Evolutionary conservation across 2,888 invertebrate species (phyloP).

Genomic region (Scaptomyza tumidula): DNA sequence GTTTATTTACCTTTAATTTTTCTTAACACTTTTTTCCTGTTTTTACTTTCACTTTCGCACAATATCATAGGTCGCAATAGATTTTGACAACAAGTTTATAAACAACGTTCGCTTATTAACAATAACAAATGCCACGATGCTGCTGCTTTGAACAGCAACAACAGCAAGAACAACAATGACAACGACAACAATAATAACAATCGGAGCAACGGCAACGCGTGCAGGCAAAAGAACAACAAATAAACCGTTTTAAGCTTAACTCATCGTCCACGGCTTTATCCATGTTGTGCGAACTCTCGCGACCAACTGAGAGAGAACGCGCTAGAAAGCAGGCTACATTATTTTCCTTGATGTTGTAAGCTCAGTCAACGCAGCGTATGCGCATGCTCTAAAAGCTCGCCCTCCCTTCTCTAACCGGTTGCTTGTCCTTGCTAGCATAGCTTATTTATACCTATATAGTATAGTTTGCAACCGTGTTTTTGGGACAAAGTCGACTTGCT

Average conservation of each 20-base stretch:
- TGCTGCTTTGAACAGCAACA: slow-evolving; percentile 29
- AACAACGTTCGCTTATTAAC: slow-evolving; percentile 16
- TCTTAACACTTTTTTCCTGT: background rate
- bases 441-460: slow-evolving; percentile 36
- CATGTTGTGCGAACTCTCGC: slow-evolving; percentile 60
- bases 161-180: slow-evolving; percentile 6
- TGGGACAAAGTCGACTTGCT: slow-evolving; percentile 40
- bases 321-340: slow-evolving; percentile 45
- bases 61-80: slow-evolving; percentile 33
- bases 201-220: slow-evolving; percentile 28
- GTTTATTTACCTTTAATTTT: slow-evolving; percentile 14
- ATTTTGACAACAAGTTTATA: background rate
- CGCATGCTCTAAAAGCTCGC: slow-evolving; percentile 16
- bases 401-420: background rate
- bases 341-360: background rate
- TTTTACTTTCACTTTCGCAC: background rate
- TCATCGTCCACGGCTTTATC: slow-evolving; percentile 43
- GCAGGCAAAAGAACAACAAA: slow-evolving; percentile 30
- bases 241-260: slow-evolving; percentile 10
- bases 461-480: slow-evolving; percentile 7
- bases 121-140: slow-evolving; percentile 33
- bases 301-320: slow-evolving; percentile 55
- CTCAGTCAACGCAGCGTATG: slow-evolving; percentile 21
- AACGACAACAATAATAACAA: slow-evolving; percentile 26
- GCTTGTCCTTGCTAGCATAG: background rate